Evolutionary conservation across 2,797 vertebrate species (phyloP), one percentile per base, ranked within the genome.

Genomic region (Bovichtus variegatus): DNA sequence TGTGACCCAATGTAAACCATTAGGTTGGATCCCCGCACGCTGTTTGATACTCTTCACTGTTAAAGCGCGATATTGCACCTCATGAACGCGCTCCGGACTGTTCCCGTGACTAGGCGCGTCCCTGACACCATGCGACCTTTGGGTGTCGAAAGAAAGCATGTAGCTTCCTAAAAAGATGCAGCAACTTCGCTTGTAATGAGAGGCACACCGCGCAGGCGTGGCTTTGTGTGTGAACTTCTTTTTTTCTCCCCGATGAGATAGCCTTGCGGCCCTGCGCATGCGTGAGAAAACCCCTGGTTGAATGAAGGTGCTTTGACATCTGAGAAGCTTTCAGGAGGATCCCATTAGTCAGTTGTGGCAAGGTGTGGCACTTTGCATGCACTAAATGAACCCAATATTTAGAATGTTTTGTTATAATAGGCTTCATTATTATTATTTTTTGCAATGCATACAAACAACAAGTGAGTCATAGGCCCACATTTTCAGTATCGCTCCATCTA

Each of bases 101-200:
- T 91, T 93, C 93, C 93, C 93, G 94, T 94, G 93, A 95, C 95
- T 91, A 93, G 91, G 94, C 93, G 94, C 94, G 94, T 92, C 91
- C 96, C 95, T 96, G 92, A 93, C 94, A 94, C 93, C 92, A 92
- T 91, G 95, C 94, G 89, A 94, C 95, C 95, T 94, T 95, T 94
- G 91, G 90, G 89, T 93, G 91, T 89, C 88, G 91, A 91, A 89
- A 92, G 88, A 91, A 91, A 91, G 90, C 93, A 76, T 93, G 90
- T 89, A 88, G 92, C 92, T 92, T 92, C 87, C 91, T 92, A 93
- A 92, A 94, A 93, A 93, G 91, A 93, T 94, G 91, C 92, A 90
- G 92, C 90, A 91, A 91, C 80, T 92, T 89, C 85, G 88, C 87
- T 87, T 80, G 88, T 92, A 92, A 92, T 84, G 89, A 93, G 87